Percentiles rank a stretch among this genome's conserved stretches.
Conservation (phyloP, 2,113 vertebrate genomes). For the Alosa alosa region DNA sequence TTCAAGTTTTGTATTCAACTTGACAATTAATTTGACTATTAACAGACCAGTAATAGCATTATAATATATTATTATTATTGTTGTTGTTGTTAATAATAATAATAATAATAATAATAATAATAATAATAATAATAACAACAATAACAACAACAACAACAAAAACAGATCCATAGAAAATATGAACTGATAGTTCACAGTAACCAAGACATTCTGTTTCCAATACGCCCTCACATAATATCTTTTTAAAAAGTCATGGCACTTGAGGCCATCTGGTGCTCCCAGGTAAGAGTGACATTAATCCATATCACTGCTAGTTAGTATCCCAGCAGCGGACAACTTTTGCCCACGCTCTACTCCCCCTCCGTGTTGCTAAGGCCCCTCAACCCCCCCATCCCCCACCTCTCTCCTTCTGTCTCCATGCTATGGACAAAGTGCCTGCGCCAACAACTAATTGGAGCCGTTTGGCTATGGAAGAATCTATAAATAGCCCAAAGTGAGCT, state of each 20-base stretch:
- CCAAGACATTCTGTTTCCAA: not conserved
- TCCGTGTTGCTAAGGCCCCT: not conserved
- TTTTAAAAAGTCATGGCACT: not conserved
- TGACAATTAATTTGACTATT: too few species aligned
- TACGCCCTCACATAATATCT: not conserved
- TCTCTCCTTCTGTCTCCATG: not conserved
- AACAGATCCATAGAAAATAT: too few species aligned
- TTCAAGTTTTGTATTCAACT: too few species aligned
- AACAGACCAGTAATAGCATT: too few species aligned
- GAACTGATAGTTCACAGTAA: too few species aligned
- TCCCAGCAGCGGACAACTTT: slow-evolving; percentile 21
- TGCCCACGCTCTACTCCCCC: not conserved
- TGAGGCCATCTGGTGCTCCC: slow-evolving; percentile 9
- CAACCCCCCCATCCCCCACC: not conserved
- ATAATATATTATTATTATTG: too few species aligned
- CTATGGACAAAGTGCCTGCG: slow-evolving; percentile 22
- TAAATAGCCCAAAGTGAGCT: slow-evolving; percentile 2
- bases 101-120: too few species aligned
- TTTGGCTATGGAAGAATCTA: slow-evolving; percentile 10
- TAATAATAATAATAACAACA: too few species aligned
- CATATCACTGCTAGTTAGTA: slow-evolving; percentile 20
- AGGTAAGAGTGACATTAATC: slow-evolving; percentile 22
- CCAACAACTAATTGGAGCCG: slow-evolving; percentile 3
- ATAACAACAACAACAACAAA: too few species aligned
- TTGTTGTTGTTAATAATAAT: too few species aligned